These are phyloP conservation scores for Abrostola tripartita DNA, from an alignment of 2,888 invertebrate genomes.

Conservation along the genomic window DNA sequence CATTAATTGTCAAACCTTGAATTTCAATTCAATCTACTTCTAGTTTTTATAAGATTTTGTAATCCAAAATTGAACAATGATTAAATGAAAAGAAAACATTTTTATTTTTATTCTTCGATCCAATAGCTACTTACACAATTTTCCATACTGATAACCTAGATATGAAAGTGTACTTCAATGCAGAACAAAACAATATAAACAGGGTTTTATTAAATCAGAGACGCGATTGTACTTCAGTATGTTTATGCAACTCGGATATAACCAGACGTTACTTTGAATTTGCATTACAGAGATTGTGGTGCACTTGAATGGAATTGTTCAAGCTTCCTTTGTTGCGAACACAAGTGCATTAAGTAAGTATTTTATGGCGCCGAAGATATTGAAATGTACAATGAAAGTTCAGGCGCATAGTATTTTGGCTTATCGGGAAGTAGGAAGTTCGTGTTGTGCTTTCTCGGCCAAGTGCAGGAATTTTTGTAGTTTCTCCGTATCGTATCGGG, in stretches of 20 bases:
- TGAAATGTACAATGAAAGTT: slow-evolving; percentile 39
- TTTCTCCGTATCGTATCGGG: not conserved
- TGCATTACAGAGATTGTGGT: slow-evolving; percentile 51
- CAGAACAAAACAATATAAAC: not conserved
- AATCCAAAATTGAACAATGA: no score
- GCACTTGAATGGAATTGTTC: slow-evolving; percentile 48
- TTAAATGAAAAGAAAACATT: no score
- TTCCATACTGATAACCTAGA: no score
- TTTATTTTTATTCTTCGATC: no score
- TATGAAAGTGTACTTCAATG: not conserved
- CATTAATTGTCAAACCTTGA: no score
- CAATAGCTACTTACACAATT: no score
- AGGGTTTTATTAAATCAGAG: slow-evolving; percentile 37
- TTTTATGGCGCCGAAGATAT: slow-evolving; percentile 44
- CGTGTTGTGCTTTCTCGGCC: not conserved
- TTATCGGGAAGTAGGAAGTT: slow-evolving; percentile 12
- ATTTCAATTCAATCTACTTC: no score
- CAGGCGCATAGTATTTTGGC: slow-evolving; percentile 8
- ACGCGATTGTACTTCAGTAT: slow-evolving; percentile 20
- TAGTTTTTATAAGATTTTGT: no score
- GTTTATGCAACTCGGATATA: slow-evolving; percentile 45
- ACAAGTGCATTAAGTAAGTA: slow-evolving; percentile 42
- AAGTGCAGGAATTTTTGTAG: not conserved
- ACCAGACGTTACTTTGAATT: slow-evolving; percentile 53
- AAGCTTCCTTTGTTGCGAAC: slow-evolving; percentile 40